A percentile compares a stretch with the other conserved stretches of the same genome.
phyloP scores from a whole-genome alignment of 2,888 invertebrate genomes.

The Mamestra brassicae region DNA sequence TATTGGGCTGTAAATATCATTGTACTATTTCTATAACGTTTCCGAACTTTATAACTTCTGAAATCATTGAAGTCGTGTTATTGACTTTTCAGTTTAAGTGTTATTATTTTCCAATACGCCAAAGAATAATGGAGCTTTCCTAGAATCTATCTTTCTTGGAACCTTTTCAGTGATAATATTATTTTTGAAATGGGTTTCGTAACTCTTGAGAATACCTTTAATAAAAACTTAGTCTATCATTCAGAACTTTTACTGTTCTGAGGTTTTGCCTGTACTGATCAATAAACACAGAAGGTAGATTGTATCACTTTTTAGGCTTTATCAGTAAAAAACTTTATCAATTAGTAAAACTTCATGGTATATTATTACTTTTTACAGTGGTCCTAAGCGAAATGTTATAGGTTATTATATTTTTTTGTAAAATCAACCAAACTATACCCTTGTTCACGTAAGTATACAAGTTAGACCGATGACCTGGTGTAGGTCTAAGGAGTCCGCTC shows the following conservation, averaged over 20 bases:
- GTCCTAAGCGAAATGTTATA: neutral
- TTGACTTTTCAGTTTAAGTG: neutral
- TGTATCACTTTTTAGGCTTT: neutral
- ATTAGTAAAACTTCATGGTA: neutral
- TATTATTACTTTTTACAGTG: neutral
- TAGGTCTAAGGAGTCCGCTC: too few species aligned
- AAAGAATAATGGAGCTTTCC: constrained; percentile 13
- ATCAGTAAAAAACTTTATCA: neutral
- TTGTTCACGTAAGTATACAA: too few species aligned
- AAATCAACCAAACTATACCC: too few species aligned
- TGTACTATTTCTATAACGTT: constrained; percentile 8
- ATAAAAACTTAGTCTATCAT: constrained; percentile 48
- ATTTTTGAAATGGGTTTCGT: constrained; percentile 35
- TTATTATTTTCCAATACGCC: constrained; percentile 12
- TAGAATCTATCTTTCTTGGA: neutral
- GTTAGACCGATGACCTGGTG: too few species aligned
- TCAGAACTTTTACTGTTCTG: constrained; percentile 40
- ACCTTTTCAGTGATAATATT: constrained; percentile 26
- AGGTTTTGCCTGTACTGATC: constrained; percentile 12
- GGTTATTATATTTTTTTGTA: neutral
- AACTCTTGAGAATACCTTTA: constrained; percentile 47
- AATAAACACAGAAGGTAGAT: neutral
- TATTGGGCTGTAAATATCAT: constrained; percentile 25
- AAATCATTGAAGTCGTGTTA: constrained; percentile 8
- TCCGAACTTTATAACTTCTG: constrained; percentile 10